Conservation (phyloP, 2,888 invertebrate species). For the Plutella xylostella region DNA sequence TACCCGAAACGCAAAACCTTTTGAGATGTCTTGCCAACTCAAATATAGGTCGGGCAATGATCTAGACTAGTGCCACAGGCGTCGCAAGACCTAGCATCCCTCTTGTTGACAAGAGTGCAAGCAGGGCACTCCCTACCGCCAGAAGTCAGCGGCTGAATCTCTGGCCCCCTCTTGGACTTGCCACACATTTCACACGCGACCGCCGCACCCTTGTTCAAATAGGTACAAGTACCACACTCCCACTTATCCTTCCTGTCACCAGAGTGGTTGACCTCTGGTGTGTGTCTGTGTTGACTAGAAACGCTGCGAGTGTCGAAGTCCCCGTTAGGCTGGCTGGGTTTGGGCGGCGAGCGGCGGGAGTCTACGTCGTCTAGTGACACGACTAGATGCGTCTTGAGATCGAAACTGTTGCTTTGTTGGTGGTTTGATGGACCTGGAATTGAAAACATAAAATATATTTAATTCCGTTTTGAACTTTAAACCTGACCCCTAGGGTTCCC, state of each 20-base stretch:
- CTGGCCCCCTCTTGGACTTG: slow-evolving; percentile 72
- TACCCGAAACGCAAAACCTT: neutral
- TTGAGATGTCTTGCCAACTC: slow-evolving; percentile 15
- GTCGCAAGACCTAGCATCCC: slow-evolving; percentile 73
- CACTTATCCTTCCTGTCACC: slow-evolving; percentile 47
- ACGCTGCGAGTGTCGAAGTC: slow-evolving; percentile 18
- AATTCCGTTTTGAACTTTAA: no score
- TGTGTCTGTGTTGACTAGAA: neutral
- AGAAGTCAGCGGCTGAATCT: slow-evolving; percentile 74
- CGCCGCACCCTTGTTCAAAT: slow-evolving; percentile 62
- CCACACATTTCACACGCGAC: slow-evolving; percentile 83
- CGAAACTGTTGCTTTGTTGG: slow-evolving; percentile 29
- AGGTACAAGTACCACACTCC: slow-evolving; percentile 81
- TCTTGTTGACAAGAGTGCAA: slow-evolving; percentile 81
- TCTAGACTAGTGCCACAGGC: slow-evolving; percentile 77
- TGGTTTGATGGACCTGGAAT: slow-evolving; percentile 12
- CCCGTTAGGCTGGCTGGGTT: slow-evolving; percentile 25
- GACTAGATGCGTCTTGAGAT: slow-evolving; percentile 51
- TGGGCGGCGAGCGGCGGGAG: slow-evolving; percentile 31
- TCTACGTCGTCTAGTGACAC: slow-evolving; percentile 57
- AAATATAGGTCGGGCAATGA: slow-evolving; percentile 83
- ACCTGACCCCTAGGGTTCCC: no score
- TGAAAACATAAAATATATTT: neutral
- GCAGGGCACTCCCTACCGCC: slow-evolving; percentile 81
- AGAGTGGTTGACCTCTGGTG: neutral